phyloP scores from a whole-genome alignment of 1,140 invertebrate species.

The Drosophila eugracilis region DNA sequence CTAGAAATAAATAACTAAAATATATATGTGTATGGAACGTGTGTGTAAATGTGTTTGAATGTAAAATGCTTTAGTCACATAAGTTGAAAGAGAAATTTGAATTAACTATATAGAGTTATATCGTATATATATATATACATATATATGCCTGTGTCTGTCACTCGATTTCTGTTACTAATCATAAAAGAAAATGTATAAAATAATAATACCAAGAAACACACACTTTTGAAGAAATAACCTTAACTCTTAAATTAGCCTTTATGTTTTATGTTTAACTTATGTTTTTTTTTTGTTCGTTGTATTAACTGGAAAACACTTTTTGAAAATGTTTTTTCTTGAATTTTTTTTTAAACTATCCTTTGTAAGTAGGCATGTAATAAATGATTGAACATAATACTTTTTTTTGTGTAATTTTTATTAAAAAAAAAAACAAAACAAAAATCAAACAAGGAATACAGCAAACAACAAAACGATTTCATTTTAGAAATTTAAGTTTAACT shows the following conservation, averaged over 20 bases:
- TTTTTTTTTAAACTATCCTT: constrained; percentile 36
- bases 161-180: constrained; percentile 36
- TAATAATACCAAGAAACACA: constrained; percentile 25
- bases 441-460: constrained; percentile 34
- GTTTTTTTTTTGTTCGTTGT: constrained; percentile 27
- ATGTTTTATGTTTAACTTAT: constrained; percentile 37
- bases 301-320: constrained; percentile 26
- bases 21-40: constrained; percentile 57
- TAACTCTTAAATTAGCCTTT: constrained; percentile 27
- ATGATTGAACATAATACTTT: constrained; percentile 59
- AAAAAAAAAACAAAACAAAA: constrained; percentile 39
- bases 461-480: constrained; percentile 70
- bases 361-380: constrained; percentile 68
- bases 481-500: constrained; percentile 63
- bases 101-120: constrained; percentile 24
- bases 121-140: no score
- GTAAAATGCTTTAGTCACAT: constrained; percentile 57
- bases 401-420: constrained; percentile 48
- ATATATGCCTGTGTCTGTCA: constrained; percentile 42
- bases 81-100: constrained; percentile 31
- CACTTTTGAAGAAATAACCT: constrained; percentile 27
- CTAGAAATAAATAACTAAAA: constrained; percentile 30
- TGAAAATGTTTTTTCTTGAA: constrained; percentile 27
- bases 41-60: constrained; percentile 74
- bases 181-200: constrained; percentile 45